Percentiles rank a stretch among this genome's conserved stretches.
Evolutionary conservation across 2,797 vertebrate genomes (phyloP).

Genomic region (Scolopax rusticola): DNA sequence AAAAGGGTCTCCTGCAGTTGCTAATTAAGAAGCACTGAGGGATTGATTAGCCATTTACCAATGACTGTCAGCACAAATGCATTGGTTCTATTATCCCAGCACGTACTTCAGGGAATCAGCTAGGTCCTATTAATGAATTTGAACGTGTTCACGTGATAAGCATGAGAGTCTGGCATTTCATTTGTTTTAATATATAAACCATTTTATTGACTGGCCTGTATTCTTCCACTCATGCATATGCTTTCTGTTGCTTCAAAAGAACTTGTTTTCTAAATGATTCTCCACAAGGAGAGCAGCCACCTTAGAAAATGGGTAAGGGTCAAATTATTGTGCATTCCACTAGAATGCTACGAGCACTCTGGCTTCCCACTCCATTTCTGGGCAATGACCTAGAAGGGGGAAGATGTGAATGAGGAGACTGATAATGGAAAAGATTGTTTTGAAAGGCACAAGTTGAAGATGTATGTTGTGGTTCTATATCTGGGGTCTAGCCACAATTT

Average conservation of each 20-base stretch:
- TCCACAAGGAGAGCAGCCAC: background rate
- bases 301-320: background rate
- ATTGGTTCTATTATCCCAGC: constrained; percentile 43
- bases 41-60: constrained; percentile 65
- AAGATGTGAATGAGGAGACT: background rate
- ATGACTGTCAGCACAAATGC: constrained; percentile 19
- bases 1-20: background rate
- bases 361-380: background rate
- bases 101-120: background rate
- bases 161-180: background rate
- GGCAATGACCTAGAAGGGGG: background rate
- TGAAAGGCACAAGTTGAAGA: background rate
- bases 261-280: background rate
- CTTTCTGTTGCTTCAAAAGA: background rate
- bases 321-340: background rate
- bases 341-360: background rate
- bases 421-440: background rate
- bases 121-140: background rate
- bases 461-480: background rate
- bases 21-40: constrained; percentile 64
- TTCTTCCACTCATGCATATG: background rate
- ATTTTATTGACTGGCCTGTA: background rate
- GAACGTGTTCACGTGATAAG: background rate
- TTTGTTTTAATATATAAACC: constrained; percentile 10
- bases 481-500: background rate